Evolutionary conservation across 2,888 invertebrate species (phyloP).

Genomic region (Agrenia bidenticulata): DNA sequence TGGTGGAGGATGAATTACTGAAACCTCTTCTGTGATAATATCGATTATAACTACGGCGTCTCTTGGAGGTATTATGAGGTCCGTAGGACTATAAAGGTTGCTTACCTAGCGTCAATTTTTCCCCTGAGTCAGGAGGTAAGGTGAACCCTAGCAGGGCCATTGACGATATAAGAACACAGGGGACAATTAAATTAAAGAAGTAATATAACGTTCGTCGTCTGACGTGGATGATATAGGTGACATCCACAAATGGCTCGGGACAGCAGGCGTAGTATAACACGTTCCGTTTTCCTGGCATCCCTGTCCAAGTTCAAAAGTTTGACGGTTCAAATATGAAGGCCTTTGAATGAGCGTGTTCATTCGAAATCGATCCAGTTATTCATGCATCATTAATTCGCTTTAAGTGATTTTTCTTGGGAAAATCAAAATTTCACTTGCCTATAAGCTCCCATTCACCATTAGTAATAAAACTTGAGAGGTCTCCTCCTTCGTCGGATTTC

Average conservation of each 20-base stretch:
- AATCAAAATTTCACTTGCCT: conserved; percentile 67
- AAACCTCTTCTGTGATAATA: background rate
- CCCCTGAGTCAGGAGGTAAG: conserved; percentile 95
- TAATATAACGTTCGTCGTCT: conserved; percentile 95
- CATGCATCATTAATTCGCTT: too few species aligned
- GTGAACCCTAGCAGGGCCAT: conserved; percentile 98
- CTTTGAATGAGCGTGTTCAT: background rate
- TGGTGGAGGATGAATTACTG: too few species aligned
- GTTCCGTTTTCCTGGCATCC: conserved; percentile 89
- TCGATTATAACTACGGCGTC: background rate
- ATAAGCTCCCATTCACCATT: conserved; percentile 99
- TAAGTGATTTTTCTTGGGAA: too few species aligned
- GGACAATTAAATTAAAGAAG: conserved; percentile 99
- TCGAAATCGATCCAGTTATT: too few species aligned
- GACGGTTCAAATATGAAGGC: background rate
- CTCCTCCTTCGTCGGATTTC: conserved; percentile 90
- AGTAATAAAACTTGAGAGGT: conserved; percentile 94
- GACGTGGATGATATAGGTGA: conserved; percentile 96
- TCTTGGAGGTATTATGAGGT: background rate
- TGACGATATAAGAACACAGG: conserved; percentile 96
- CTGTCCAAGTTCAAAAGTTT: conserved; percentile 60
- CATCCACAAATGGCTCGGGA: conserved; percentile 68
- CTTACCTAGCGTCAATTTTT: conserved; percentile 90
- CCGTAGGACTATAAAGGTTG: background rate
- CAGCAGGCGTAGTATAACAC: conserved; percentile 71